Conservation (phyloP, 2,113 vertebrate species). For the Gopherus evgoodei region DNA sequence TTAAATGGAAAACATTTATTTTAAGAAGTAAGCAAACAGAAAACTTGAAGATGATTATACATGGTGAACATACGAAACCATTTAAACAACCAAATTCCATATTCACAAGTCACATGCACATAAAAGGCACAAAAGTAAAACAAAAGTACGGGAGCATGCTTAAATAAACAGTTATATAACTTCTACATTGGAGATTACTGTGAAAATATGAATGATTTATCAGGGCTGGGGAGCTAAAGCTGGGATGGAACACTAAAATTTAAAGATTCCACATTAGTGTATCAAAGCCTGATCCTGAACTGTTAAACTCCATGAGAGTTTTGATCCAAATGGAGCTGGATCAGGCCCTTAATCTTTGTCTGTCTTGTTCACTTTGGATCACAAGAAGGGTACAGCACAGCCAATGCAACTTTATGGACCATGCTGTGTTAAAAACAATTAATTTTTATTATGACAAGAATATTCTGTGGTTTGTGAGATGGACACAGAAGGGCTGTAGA, state of each 20-base stretch:
- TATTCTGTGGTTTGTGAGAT: not conserved
- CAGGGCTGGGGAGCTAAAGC: not conserved
- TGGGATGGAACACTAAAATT: not conserved
- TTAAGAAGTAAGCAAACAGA: constrained; percentile 70
- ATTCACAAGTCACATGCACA: constrained; percentile 64
- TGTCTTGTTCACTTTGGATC: not conserved
- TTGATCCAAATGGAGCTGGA: not conserved
- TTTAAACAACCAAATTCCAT: constrained; percentile 75
- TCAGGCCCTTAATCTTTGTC: not conserved
- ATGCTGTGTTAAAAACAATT: not conserved
- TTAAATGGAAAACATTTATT: constrained; percentile 83
- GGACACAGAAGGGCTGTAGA: not conserved
- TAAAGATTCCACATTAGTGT: not conserved
- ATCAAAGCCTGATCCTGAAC: not conserved
- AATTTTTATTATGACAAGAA: not conserved
- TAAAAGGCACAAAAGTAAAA: constrained; percentile 48
- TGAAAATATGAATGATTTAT: not conserved
- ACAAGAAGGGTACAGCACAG: not conserved
- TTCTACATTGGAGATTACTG: constrained; percentile 39
- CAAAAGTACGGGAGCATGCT: constrained; percentile 14
- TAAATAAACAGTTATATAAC: constrained; percentile 62
- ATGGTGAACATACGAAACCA: constrained; percentile 75
- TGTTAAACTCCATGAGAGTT: not conserved
- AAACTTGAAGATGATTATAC: constrained; percentile 72
- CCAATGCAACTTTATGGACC: not conserved